These are phyloP conservation scores for Odobenus rosmarus DNA, from an alignment of 2,113 vertebrate genomes.

Conservation along the genomic window DNA sequence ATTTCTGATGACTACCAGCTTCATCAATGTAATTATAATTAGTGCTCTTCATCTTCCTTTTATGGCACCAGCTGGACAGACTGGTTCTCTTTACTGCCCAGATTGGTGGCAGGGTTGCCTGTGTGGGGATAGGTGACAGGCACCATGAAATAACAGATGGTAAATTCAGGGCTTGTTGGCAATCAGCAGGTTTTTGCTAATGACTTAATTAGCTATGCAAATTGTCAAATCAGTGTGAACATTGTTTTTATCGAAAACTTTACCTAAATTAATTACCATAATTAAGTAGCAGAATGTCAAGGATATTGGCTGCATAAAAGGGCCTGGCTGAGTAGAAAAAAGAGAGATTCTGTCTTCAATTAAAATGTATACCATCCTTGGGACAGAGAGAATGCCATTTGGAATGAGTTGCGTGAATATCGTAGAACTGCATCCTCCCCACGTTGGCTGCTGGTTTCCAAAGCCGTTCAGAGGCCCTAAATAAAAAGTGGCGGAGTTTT, in stretches of 20 bases:
- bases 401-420: constrained; percentile 21
- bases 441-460: constrained; percentile 50
- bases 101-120: constrained; percentile 89
- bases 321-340: constrained; percentile 84
- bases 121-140: constrained; percentile 94
- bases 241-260: constrained; percentile 98
- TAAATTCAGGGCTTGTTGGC: constrained; percentile 96
- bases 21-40: constrained; percentile 93
- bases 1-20: constrained; percentile 90
- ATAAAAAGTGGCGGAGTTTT: constrained; percentile 42
- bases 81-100: constrained; percentile 88
- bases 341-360: constrained; percentile 83
- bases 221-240: constrained; percentile 99
- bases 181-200: constrained; percentile 98
- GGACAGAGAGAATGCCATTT: constrained; percentile 72
- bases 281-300: constrained; percentile 95
- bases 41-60: constrained; percentile 89
- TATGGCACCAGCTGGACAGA: constrained; percentile 93
- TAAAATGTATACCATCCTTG: constrained; percentile 44
- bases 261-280: constrained; percentile 99
- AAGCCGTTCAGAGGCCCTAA: constrained; percentile 60
- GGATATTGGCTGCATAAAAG: constrained; percentile 88
- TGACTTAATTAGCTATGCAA: constrained; percentile 99
- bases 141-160: constrained; percentile 97
- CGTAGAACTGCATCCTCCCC: constrained; percentile 24